A percentile compares a stretch with the other conserved stretches of the same genome.
These are phyloP conservation scores for Saxicola maurus DNA, from an alignment of 2,797 vertebrate genomes.

Conservation along the genomic window DNA sequence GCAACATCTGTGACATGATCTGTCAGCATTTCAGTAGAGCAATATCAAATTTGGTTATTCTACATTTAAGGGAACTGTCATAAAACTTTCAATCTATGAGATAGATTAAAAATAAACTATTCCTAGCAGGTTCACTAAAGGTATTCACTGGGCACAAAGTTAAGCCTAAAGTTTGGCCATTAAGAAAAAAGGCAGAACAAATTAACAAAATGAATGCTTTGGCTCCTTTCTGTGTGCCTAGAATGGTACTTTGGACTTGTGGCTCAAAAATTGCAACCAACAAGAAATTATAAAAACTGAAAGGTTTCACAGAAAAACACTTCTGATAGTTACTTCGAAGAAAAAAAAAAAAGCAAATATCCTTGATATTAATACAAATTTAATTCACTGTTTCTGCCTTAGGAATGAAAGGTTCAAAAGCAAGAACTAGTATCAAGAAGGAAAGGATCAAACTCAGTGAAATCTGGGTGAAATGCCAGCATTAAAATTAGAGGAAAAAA, in stretches of 20 bases:
- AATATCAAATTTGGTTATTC: neutral
- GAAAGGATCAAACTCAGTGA: neutral
- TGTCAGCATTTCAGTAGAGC: neutral
- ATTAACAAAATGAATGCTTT: neutral
- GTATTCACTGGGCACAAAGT: neutral
- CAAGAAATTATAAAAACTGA: neutral
- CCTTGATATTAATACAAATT: neutral
- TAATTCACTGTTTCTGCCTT: neutral
- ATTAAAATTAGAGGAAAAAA: neutral
- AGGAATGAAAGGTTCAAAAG: neutral
- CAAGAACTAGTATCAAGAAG: neutral
- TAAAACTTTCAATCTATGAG: neutral
- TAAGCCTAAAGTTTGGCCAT: neutral
- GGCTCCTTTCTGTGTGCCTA: neutral
- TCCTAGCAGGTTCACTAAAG: neutral
- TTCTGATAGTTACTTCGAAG: neutral
- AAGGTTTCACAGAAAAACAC: neutral
- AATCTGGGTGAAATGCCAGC: neutral
- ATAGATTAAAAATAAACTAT: neutral
- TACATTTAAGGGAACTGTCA: neutral
- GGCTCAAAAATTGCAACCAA: neutral
- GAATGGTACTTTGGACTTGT: neutral
- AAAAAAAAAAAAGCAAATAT: neutral
- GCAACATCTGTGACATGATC: neutral
- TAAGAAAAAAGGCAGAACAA: neutral